Percentiles rank a stretch among this genome's conserved stretches.
phyloP scores from a whole-genome alignment of 1,140 invertebrate genomes.

The Drosophila teissieri region DNA sequence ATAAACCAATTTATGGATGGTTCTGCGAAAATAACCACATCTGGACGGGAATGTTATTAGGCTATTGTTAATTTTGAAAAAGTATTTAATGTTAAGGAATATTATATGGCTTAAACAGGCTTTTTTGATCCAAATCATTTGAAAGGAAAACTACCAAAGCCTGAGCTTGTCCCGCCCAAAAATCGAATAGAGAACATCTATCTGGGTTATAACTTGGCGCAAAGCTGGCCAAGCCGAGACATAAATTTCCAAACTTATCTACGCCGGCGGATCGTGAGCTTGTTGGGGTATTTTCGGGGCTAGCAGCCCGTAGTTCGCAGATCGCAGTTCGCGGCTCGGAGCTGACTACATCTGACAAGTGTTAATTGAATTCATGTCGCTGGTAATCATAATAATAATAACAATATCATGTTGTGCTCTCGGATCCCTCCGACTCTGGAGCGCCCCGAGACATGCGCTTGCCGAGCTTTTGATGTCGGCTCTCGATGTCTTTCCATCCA shows the following conservation, averaged over 20 bases:
- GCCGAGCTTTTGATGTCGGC: constrained; percentile 74
- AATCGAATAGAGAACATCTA: constrained; percentile 21
- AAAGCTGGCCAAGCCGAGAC: constrained; percentile 44
- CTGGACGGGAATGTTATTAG: neutral
- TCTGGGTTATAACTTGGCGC: constrained; percentile 28
- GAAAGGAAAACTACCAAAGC: neutral
- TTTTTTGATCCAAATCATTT: neutral
- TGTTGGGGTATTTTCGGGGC: constrained; percentile 41
- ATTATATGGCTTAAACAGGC: neutral
- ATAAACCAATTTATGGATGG: neutral
- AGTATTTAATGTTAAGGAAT: no score
- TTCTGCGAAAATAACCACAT: no score
- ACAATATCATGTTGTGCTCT: constrained; percentile 80
- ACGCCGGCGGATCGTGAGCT: constrained; percentile 65
- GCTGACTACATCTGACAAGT: constrained; percentile 81
- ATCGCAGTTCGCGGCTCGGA: constrained; percentile 12
- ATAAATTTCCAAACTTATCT: constrained; percentile 74
- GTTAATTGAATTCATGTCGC: constrained; percentile 85
- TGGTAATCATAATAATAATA: constrained; percentile 84
- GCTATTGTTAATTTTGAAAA: no score
- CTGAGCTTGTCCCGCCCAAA: neutral
- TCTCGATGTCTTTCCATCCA: constrained; percentile 41
- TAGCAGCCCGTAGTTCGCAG: constrained; percentile 7
- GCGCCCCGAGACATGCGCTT: constrained; percentile 73
- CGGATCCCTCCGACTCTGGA: constrained; percentile 37